Conservation (phyloP, 2,113 vertebrate species). For the Callionymus lyra region DNA sequence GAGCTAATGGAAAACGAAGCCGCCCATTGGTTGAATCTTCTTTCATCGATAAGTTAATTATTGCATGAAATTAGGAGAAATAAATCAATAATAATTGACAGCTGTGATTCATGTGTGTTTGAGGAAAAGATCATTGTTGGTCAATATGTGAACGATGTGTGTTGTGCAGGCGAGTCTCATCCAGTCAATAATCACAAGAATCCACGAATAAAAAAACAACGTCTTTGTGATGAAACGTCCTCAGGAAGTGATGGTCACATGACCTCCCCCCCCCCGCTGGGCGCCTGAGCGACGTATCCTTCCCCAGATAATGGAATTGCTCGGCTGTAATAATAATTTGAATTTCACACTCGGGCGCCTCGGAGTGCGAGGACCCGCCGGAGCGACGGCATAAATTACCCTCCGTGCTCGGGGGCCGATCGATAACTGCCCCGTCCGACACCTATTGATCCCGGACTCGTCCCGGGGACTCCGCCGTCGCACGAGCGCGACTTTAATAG, state of each 20-base stretch:
- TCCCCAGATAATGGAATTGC: constrained; percentile 67
- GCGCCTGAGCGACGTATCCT: constrained; percentile 54
- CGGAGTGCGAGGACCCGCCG: constrained; percentile 45
- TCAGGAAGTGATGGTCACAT: constrained; percentile 25
- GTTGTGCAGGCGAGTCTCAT: too few species aligned
- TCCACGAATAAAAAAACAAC: too few species aligned
- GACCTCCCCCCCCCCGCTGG: constrained; percentile 47
- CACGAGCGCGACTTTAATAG: background rate
- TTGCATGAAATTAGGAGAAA: too few species aligned
- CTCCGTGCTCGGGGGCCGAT: constrained; percentile 54
- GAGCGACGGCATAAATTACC: constrained; percentile 68
- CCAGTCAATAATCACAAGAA: too few species aligned
- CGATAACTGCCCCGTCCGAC: constrained; percentile 58
- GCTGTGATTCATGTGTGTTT: too few species aligned
- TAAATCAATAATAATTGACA: too few species aligned
- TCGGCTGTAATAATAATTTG: constrained; percentile 71
- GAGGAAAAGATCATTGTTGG: too few species aligned
- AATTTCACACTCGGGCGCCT: constrained; percentile 65
- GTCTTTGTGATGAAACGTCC: too few species aligned
- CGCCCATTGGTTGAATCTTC: too few species aligned
- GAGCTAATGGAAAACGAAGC: too few species aligned
- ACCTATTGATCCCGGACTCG: constrained; percentile 64
- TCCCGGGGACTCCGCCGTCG: constrained; percentile 31
- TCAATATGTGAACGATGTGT: too few species aligned
- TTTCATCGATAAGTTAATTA: too few species aligned